Conservation (phyloP, 2,113 vertebrate genomes). For the Caranx ignobilis region DNA sequence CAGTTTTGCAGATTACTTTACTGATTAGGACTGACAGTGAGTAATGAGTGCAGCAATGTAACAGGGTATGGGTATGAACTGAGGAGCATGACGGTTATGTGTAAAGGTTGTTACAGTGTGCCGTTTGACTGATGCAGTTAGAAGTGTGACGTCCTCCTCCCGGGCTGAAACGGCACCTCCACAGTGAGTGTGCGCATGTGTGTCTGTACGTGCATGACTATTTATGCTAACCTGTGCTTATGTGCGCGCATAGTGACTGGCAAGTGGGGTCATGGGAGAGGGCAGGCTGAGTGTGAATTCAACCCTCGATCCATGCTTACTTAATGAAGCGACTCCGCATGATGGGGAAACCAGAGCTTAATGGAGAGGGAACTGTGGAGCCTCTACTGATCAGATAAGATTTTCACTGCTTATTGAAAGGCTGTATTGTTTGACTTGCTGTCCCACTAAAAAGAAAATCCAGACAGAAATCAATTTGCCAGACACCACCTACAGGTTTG, state of each 20-base stretch:
- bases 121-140: conserved; percentile 35
- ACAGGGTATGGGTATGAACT: conserved; percentile 7
- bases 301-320: conserved; percentile 75
- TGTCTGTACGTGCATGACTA: conserved; percentile 25
- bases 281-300: conserved; percentile 75
- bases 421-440: conserved; percentile 14
- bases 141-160: conserved; percentile 45
- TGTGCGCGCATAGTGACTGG: conserved; percentile 47
- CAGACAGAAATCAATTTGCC: conserved; percentile 9
- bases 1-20: conserved; percentile 61
- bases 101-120: conserved; percentile 41
- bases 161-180: conserved; percentile 34
- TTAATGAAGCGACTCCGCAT: conserved; percentile 69
- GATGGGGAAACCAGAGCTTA: conserved; percentile 67
- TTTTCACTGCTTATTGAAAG: conserved; percentile 32
- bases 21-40: conserved; percentile 71
- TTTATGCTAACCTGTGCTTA: conserved; percentile 32
- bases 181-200: conserved; percentile 12
- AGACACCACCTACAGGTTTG: not conserved
- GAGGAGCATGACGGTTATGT: conserved; percentile 36
- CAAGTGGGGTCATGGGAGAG: conserved; percentile 81
- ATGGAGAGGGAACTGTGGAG: conserved; percentile 55
- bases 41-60: conserved; percentile 44
- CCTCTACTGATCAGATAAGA: conserved; percentile 39
- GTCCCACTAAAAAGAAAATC: conserved; percentile 14